Evolutionary conservation across 2,797 vertebrate genomes (phyloP).

Genomic region (Sebastes alutus): DNA sequence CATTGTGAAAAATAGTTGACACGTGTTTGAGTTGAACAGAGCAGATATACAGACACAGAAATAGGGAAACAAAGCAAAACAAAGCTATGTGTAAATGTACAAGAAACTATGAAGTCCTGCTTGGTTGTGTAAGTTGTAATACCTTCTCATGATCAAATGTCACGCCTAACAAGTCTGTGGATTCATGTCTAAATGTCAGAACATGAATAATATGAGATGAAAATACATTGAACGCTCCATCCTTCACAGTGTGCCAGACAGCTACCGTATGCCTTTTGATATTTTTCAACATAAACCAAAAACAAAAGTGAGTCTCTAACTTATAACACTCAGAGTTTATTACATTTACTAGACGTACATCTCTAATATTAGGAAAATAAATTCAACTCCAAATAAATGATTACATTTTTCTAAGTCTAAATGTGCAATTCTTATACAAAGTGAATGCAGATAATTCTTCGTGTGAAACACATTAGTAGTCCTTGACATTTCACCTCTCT

Average conservation of each 20-base stretch:
- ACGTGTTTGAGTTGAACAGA: not conserved
- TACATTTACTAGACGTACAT: slow-evolving; percentile 19
- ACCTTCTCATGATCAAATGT: slow-evolving; percentile 14
- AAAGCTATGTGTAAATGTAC: slow-evolving; percentile 10
- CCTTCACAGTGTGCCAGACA: slow-evolving; percentile 16
- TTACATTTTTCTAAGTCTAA: slow-evolving; percentile 38
- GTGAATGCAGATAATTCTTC: slow-evolving; percentile 53
- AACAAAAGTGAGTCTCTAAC: slow-evolving; percentile 32
- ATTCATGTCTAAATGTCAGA: slow-evolving; percentile 11
- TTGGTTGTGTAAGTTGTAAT: not conserved
- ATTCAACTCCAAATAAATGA: slow-evolving; percentile 41
- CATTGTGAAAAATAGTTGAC: not conserved
- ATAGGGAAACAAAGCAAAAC: slow-evolving; percentile 4
- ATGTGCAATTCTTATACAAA: slow-evolving; percentile 56
- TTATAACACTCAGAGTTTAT: slow-evolving; percentile 30
- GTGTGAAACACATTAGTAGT: slow-evolving; percentile 25
- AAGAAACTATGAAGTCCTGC: not conserved
- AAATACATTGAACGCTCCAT: not conserved
- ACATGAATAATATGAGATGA: slow-evolving; percentile 45
- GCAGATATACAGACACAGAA: slow-evolving; percentile 14
- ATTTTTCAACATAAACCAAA: slow-evolving; percentile 44
- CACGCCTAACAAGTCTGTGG: not conserved
- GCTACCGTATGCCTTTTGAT: slow-evolving; percentile 43
- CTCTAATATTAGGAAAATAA: slow-evolving; percentile 53
- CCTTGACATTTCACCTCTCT: slow-evolving; percentile 2